Percentiles rank a stretch among this genome's conserved stretches.
These are phyloP conservation scores for Parelbella ahira DNA, from an alignment of 2,888 invertebrate species.

Conservation along the genomic window DNA sequence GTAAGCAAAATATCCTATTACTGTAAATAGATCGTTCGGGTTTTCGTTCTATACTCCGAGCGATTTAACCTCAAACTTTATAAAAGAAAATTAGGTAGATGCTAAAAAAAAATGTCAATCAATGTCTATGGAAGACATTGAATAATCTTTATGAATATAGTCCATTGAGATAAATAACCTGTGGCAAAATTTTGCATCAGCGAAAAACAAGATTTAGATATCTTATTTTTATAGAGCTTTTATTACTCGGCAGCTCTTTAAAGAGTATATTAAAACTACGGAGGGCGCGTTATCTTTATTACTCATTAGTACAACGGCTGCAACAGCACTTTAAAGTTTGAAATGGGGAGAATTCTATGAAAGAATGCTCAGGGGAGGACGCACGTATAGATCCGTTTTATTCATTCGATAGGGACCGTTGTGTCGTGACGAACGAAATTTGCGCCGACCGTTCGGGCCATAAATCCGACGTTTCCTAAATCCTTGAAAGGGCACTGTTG, in stretches of 20 bases:
- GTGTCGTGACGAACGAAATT: slow-evolving; percentile 63
- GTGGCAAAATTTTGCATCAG: slow-evolving; percentile 14
- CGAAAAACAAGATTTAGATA: slow-evolving; percentile 13
- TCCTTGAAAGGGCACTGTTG: slow-evolving; percentile 69
- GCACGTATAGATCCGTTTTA: slow-evolving; percentile 45
- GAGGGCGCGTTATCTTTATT: slow-evolving; percentile 55
- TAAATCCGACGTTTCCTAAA: slow-evolving; percentile 69
- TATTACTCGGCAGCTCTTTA: slow-evolving; percentile 30
- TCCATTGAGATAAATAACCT: slow-evolving; percentile 6
- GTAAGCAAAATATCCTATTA: too few species aligned
- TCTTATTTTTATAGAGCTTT: slow-evolving; percentile 20
- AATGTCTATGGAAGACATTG: slow-evolving; percentile 21
- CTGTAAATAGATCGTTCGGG: too few species aligned
- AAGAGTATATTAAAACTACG: slow-evolving; percentile 43
- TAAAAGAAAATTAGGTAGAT: too few species aligned
- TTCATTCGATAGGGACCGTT: slow-evolving; percentile 56
- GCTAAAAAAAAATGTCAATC: slow-evolving; percentile 21
- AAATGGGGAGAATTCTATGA: slow-evolving; percentile 35
- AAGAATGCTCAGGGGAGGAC: slow-evolving; percentile 42
- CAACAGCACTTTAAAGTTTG: slow-evolving; percentile 29
- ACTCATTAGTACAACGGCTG: slow-evolving; percentile 42
- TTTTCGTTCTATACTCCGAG: too few species aligned
- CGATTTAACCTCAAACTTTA: too few species aligned
- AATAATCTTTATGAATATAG: slow-evolving; percentile 16
- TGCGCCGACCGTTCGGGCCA: slow-evolving; percentile 57